Evolutionary conservation across 1,140 invertebrate genomes (phyloP), one percentile per base, ranked within the genome.

Genomic region (Polypedilum pembai): DNA sequence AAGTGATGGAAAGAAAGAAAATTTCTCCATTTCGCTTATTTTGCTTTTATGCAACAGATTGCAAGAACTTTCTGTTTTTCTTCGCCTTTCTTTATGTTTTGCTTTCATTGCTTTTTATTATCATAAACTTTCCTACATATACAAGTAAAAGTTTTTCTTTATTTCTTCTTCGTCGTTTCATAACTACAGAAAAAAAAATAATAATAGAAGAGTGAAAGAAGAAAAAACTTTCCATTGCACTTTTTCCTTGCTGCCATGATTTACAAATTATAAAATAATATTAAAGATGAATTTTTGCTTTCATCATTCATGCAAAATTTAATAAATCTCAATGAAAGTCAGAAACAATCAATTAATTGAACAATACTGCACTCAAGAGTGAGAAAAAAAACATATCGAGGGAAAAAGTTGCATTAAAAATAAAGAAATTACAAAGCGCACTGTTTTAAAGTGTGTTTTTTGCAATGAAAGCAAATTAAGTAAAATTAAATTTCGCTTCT

Each of bases 91-190:
- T 56, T 56, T 56, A 12, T 56, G 45, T 56, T 56, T 56, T 56
- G 45, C 45, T 56, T 56, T 56, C 45, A 56, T 56, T 56, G 45
- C 45, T 56, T 56, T 56, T 56, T 56, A 56, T 56, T 56, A 56
- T 56, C 45, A 56, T 56, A 56, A 56, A 56, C 45, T 56, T 56
- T 56, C 45, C n/a, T 56, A 56, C 45, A 56, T n/a, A n/a, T n/a
- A 56, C 45, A 56, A 33, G 45, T 56, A 56, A 56, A 56, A 56
- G 45, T 56, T 56, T 56, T 45, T 45, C 15, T 45, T 45, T 45
- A 3, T 3, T 56, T n/a, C 45, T 56, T 56, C 45, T 56, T 56
- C 24, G 24, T 56, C 12, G 45, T 56, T 33, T 56, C 45, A 15
- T 56, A 4, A 15, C 4, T 33, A 33, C 24, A 33, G 2, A 33